Base-by-base conservation (phyloP, 2,113 vertebrate genomes). In the Microcebus tavaratra region DNA sequence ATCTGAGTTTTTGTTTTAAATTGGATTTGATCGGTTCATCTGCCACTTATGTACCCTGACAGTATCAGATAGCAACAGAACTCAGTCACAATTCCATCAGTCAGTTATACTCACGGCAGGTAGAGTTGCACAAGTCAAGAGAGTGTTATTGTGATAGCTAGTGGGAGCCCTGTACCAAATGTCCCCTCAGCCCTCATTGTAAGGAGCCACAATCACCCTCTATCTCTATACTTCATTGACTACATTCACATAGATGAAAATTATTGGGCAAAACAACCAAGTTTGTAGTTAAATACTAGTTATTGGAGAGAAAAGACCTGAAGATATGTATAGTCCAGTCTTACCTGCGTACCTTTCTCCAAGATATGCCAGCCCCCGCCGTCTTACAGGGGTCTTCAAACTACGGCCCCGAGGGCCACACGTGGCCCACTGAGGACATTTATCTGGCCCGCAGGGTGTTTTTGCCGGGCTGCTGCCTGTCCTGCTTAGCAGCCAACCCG, bases 1-100 rank as follows among this genome's bases (percentile, higher is more conserved):
- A 31, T 67, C 70, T 55, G 75, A 48, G 48, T 89, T 97, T 84
- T 91, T 84, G 84, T 92, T 91, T 89, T 83, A 91, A 94, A 97
- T 95, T 89, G 53, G 57, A 87, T 61, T 45, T 61, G 91, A 93
- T 90, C 72, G 29, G 63, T 80, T 83, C 55, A 50, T 85, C 27
- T 76, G 86, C 13, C 36, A 82, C 27, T 63, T 50, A 55, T 0
- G 18, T 53, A 36, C 42, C 57, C 70, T 81, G 92, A 87, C 83
- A 87, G 29, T 83, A 70, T 89, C 93, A 76, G 79, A 90, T 55
- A 80, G 18, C 45, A 80, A 11, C 20, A 57, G 42, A 73, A 25
- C 13, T 3, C 21, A 91, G 87, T 34, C 57, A 91, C 59, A 94
- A 93, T 39, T 89, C 87, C 80, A n/a, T 21, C 50, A 82, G 79